Evolutionary conservation across 2,888 invertebrate genomes (phyloP), one percentile per base, ranked within the genome.

Genomic region (Sarcophaga carnaria): DNA sequence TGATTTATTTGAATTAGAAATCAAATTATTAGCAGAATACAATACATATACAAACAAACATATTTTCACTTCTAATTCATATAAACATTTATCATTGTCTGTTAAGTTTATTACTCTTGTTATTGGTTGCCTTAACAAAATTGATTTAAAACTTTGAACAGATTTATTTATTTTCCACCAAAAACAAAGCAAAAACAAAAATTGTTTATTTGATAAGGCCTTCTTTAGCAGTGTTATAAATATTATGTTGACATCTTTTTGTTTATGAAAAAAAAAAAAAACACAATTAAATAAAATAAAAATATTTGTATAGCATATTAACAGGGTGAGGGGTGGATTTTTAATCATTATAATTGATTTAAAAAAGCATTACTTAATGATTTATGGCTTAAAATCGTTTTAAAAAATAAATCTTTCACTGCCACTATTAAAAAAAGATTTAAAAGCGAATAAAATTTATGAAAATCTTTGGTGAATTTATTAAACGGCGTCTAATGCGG

Each of bases 61-160:
- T 49, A 49, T 60, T 67, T 25, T 66, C 64, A 10, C 3, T 12
- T 45, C 45, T 45, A 67, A 67, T 14, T 70, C 59, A 20, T 59
- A 60, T 6, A 81, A 10, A 54, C 37, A 70, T 76, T 69, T 76
- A 76, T 75, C 70, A 76, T 69, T 69, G 69, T 81, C 80, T 70
- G 8, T 27, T 76, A 25, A 45, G 70, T 47, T 27, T 76, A 77
- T 77, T 77, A 59, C 27, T 66, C 37, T 8, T 37, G 62, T 20
- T 4, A 60, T 77, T 82, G 6, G 76, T 66, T 64, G 59, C 60
- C 60, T 64, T 47, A 70, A 45, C 11, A 25, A 71, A 82, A 76
- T 59, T 69, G 49, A 59, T 59, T 27, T 27, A 54, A 20, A 27
- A 67, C 22, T 14, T 54, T 54, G 2, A 54, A 54, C 22, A 11